phyloP scores from a whole-genome alignment of 1,140 invertebrate genomes.

The Diachasmimorpha longicaudata region DNA sequence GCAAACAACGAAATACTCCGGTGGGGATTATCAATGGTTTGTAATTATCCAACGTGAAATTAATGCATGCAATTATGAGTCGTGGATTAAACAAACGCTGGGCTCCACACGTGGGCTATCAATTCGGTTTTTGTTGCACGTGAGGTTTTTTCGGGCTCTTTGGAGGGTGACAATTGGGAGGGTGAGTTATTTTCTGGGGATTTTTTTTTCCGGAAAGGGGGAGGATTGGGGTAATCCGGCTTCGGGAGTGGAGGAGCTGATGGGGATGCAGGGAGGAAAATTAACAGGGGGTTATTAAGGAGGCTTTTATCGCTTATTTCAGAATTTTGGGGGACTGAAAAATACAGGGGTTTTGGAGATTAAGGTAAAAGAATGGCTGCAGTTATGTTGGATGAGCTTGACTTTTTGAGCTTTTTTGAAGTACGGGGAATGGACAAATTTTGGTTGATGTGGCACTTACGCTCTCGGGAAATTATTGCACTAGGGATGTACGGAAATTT shows the following conservation, averaged over 20 bases:
- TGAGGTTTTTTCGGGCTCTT: neutral
- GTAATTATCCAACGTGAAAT: slow-evolving; percentile 26
- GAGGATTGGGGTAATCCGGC: neutral
- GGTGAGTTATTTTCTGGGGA: neutral
- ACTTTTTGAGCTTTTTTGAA: too few species aligned
- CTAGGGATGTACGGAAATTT: too few species aligned
- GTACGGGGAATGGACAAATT: too few species aligned
- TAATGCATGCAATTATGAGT: slow-evolving; percentile 24
- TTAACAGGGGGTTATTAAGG: neutral
- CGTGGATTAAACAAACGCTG: slow-evolving; percentile 14
- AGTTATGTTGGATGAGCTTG: too few species aligned
- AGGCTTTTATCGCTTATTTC: neutral
- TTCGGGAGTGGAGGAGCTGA: neutral
- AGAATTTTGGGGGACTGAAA: neutral
- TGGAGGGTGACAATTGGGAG: neutral
- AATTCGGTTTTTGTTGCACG: slow-evolving; percentile 1
- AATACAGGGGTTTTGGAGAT: neutral
- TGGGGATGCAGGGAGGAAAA: neutral
- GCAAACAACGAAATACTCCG: slow-evolving; percentile 14
- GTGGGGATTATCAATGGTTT: slow-evolving; percentile 25
- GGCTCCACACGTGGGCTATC: slow-evolving; percentile 11
- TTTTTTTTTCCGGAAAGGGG: neutral
- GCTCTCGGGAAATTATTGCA: too few species aligned
- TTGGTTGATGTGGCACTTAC: too few species aligned
- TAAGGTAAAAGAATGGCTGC: too few species aligned